Percentiles rank a stretch among this genome's conserved stretches.
Conservation (phyloP, 1,140 invertebrate species). For the Drosophila aff. region DNA sequence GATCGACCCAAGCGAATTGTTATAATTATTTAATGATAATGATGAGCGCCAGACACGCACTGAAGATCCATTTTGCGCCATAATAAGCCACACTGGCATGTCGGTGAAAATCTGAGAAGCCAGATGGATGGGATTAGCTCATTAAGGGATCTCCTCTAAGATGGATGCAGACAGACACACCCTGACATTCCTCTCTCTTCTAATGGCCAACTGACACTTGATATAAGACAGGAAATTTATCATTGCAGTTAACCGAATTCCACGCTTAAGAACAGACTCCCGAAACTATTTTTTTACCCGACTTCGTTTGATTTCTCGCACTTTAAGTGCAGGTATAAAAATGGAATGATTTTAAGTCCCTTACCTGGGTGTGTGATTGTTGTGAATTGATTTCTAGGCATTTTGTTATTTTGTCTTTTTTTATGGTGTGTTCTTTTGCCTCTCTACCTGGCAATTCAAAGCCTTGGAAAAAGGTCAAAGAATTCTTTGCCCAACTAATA, state of each 20-base stretch:
- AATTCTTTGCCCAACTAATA: conserved; percentile 34
- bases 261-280: not conserved
- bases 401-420: conserved; percentile 33
- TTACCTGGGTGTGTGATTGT: conserved; percentile 44
- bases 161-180: conserved; percentile 28
- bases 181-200: conserved; percentile 25
- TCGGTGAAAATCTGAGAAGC: conserved; percentile 34
- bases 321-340: conserved; percentile 48
- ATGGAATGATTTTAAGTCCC: conserved; percentile 18
- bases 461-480: conserved; percentile 25
- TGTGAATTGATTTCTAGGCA: conserved; percentile 56
- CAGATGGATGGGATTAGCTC: conserved; percentile 18
- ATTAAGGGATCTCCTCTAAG: conserved; percentile 45
- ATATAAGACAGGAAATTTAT: conserved; percentile 54
- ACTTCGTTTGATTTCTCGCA: conserved; percentile 68
- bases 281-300: conserved; percentile 20
- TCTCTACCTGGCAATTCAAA: conserved; percentile 40
- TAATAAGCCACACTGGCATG: conserved; percentile 14
- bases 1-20: conserved; percentile 36
- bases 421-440: conserved; percentile 18
- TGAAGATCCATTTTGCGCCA: conserved; percentile 8
- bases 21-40: conserved; percentile 60
- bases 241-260: conserved; percentile 29
- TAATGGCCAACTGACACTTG: conserved; percentile 56
- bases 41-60: conserved; percentile 41